Percentiles rank a stretch among this genome's conserved stretches.
Conservation (phyloP, 2,113 vertebrate species). For the Odontophorus gujanensis region DNA sequence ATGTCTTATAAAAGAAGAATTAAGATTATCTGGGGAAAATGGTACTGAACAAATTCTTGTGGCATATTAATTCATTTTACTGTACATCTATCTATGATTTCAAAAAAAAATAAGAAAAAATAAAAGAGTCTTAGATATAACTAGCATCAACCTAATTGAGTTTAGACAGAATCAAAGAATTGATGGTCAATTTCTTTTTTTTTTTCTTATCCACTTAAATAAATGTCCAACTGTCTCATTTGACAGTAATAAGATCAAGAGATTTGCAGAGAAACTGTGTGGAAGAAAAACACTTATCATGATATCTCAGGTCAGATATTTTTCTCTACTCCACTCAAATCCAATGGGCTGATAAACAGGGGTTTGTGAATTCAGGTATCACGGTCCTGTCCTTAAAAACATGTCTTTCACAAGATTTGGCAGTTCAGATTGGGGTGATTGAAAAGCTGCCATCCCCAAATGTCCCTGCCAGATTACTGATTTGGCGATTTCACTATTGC, state of each 20-base stretch:
- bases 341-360: neutral
- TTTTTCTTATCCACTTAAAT: neutral
- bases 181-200: too few species aligned
- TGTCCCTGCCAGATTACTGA: neutral
- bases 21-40: neutral
- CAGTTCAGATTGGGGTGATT: neutral
- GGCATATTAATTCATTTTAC: neutral
- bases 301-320: neutral
- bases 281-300: neutral
- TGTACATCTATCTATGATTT: neutral
- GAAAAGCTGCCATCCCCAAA: neutral
- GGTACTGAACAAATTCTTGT: neutral
- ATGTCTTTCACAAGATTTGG: neutral
- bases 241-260: neutral
- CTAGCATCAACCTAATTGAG: neutral
- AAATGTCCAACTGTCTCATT: neutral
- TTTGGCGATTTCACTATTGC: neutral
- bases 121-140: neutral
- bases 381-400: neutral
- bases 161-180: neutral
- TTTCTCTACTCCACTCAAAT: neutral
- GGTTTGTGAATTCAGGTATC: neutral
- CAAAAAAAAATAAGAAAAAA: neutral
- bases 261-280: neutral
- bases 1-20: neutral